Conservation (phyloP, 2,113 vertebrate species). For the Prietella phreatophila region DNA sequence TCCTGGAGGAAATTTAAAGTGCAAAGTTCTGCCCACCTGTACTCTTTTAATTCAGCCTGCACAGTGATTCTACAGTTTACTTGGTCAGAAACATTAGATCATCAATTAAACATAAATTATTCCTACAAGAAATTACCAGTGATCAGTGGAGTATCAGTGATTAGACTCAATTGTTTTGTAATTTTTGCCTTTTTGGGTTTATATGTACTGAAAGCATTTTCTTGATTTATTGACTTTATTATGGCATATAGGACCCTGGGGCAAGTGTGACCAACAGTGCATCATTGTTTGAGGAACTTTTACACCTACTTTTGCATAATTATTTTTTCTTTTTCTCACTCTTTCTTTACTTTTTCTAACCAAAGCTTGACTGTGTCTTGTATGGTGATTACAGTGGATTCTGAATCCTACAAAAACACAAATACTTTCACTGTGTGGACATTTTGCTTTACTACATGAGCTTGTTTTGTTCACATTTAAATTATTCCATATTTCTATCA, state of each 20-base stretch:
- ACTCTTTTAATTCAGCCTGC: conserved; percentile 1
- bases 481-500: conserved; percentile 17
- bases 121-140: neutral
- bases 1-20: conserved; percentile 72
- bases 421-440: conserved; percentile 21
- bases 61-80: neutral
- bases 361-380: neutral
- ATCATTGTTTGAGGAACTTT: neutral
- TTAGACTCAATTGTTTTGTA: neutral
- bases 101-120: neutral
- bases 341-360: neutral
- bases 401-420: conserved; percentile 3
- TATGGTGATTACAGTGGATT: neutral
- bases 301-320: neutral
- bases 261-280: neutral
- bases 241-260: neutral
- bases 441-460: conserved; percentile 16
- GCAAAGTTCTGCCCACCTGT: conserved; percentile 49
- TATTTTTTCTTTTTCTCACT: neutral
- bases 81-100: neutral
- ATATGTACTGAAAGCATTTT: neutral
- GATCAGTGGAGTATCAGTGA: neutral
- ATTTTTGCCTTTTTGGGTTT: neutral
- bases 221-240: too few relatives aligned
- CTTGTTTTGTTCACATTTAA: conserved; percentile 26